Evolutionary conservation across 2,797 vertebrate genomes (phyloP), one percentile per base, ranked within the genome.

Genomic region (Lagothrix lagotricha): DNA sequence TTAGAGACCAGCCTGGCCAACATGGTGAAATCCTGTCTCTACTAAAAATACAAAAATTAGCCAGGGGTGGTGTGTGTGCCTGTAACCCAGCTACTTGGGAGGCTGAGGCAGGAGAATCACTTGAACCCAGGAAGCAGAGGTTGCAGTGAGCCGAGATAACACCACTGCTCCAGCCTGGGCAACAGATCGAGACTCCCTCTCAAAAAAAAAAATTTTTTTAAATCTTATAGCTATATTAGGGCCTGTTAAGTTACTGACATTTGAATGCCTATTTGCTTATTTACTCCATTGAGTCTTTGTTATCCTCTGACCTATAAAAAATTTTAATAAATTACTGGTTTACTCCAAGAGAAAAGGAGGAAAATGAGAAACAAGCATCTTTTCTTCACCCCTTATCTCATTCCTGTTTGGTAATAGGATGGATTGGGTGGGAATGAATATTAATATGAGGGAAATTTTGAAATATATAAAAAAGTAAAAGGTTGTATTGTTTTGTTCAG

Each of bases 371-470:
- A 77, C 52, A 96, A 88, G 73, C 73, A 81, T 96, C 15, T 88
- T 95, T 93, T 93, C 92, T 61, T 92, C 28, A 88, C 15, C 24
- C 57, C 10, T 46, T 75, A 22, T 64, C 52, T 82, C 54, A 82
- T 76, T 98, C 93, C 95, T 95, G 3, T 96, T 96, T 89, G 76
- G 70, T 97, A 95, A 95, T 96, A 95, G 93, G 93, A 97, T 94
- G 50, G 19, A 96, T 54, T 91, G 5, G 96, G 93, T 97, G 33
- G 94, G 87, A 97, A 97, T 96, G 88, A 98, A 52, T 93, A 95
- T 98, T 98, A 92, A 97, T 95, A 96, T 95, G 97, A 98, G 96
- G 96, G 90, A 97, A 96, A 97, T 96, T 98, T 98, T 97, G 92
- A 97, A 95, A 97, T 98, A 87, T 97, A 97, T 97, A 93, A 98